Percentiles rank a stretch among this genome's conserved stretches.
Evolutionary conservation across 2,797 vertebrate species (phyloP).

Genomic region (Enteromius argenteus): DNA sequence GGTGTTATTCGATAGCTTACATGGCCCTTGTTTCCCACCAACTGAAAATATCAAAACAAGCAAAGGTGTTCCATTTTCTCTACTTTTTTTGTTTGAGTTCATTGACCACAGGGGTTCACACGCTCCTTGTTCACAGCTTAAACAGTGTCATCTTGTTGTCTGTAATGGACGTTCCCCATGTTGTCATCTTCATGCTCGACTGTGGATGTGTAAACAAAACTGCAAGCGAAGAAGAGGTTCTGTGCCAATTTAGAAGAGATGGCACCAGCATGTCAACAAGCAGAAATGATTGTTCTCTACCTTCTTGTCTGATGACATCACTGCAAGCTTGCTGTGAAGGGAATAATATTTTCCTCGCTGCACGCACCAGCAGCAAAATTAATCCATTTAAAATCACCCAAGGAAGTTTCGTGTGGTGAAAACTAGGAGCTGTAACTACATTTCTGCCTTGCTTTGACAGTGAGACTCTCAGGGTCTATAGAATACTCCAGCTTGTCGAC

Average conservation of each 20-base stretch:
- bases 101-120: conserved; percentile 10
- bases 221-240: background rate
- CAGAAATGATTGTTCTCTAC: conserved; percentile 16
- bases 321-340: conserved; percentile 27
- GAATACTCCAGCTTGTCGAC: background rate
- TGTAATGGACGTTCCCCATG: background rate
- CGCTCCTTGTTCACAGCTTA: conserved; percentile 11
- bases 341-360: conserved; percentile 18
- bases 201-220: conserved; percentile 36
- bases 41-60: background rate
- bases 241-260: conserved; percentile 25
- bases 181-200: conserved; percentile 11
- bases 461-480: conserved; percentile 15
- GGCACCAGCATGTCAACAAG: conserved; percentile 29
- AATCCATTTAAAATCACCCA: conserved; percentile 53
- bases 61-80: conserved; percentile 18
- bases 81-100: background rate
- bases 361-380: conserved; percentile 25
- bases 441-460: conserved; percentile 10
- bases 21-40: background rate
- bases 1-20: background rate
- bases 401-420: conserved; percentile 25
- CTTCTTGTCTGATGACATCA: conserved; percentile 40
- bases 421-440: conserved; percentile 36
- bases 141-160: conserved; percentile 24